phyloP scores from a whole-genome alignment of 2,888 invertebrate genomes.

The Ophraella communa region DNA sequence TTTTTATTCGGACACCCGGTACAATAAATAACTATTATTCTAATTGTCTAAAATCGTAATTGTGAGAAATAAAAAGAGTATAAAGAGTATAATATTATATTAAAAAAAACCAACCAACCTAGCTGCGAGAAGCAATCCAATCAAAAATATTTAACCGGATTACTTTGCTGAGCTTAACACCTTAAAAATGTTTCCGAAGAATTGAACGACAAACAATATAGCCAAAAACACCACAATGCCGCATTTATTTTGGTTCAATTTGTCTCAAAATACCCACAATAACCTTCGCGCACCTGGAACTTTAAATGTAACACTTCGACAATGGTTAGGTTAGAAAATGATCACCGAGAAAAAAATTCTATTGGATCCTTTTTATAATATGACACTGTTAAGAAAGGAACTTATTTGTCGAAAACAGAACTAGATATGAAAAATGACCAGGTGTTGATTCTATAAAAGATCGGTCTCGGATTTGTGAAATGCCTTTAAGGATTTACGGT shows the following conservation, averaged over 20 bases:
- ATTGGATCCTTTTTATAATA: constrained; percentile 32
- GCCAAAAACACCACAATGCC: constrained; percentile 32
- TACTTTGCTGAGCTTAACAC: constrained; percentile 3
- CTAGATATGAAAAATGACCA: constrained; percentile 39
- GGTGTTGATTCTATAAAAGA: constrained; percentile 38
- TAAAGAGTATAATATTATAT: no score
- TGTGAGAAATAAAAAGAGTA: no score
- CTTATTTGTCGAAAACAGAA: constrained; percentile 47
- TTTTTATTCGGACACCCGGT: no score
- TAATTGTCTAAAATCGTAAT: no score
- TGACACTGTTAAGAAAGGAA: constrained; percentile 40
- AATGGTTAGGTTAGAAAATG: constrained; percentile 30
- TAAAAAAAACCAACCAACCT: no score
- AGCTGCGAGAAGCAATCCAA: no score
- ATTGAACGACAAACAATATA: constrained; percentile 35
- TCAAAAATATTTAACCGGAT: not conserved
- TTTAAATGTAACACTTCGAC: constrained; percentile 38
- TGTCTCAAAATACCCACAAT: constrained; percentile 55
- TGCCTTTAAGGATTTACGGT: constrained; percentile 20
- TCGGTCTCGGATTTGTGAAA: constrained; percentile 24
- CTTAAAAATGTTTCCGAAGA: constrained; percentile 35
- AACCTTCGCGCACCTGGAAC: constrained; percentile 41
- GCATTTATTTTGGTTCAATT: constrained; percentile 53
- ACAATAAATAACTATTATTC: no score
- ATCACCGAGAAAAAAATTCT: no score